These are phyloP conservation scores for Melanerpes aurifrons DNA, from an alignment of 2,113 vertebrate genomes.

Conservation along the genomic window DNA sequence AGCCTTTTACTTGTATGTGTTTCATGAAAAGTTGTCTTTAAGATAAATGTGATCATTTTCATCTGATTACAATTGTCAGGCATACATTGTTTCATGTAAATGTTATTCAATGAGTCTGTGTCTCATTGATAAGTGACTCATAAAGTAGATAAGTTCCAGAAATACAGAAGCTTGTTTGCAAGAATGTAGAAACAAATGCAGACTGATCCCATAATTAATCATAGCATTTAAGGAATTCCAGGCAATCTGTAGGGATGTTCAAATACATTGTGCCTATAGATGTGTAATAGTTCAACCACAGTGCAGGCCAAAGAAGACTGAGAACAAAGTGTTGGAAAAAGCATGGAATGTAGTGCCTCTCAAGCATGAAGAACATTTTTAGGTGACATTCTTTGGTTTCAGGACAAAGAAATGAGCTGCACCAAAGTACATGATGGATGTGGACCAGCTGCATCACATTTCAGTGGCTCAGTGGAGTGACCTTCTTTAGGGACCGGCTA, in stretches of 20 bases:
- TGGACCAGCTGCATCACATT: background rate
- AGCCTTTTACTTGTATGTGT: slow-evolving; percentile 47
- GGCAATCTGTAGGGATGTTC: slow-evolving; percentile 37
- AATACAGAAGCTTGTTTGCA: slow-evolving; percentile 68
- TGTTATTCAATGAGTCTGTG: slow-evolving; percentile 9
- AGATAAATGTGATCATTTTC: slow-evolving; percentile 55
- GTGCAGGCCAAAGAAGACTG: slow-evolving; percentile 1
- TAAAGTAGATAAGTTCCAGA: slow-evolving; percentile 57
- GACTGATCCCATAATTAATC: slow-evolving; percentile 52
- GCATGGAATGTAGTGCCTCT: background rate
- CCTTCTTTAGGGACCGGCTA: background rate
- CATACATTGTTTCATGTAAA: slow-evolving; percentile 21
- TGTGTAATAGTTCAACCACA: slow-evolving; percentile 20
- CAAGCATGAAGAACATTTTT: background rate
- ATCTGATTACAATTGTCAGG: slow-evolving; percentile 41
- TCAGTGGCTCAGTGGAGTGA: background rate
- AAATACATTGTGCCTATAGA: background rate
- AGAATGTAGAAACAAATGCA: slow-evolving; percentile 60
- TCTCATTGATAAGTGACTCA: slow-evolving; percentile 36
- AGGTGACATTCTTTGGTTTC: slow-evolving; percentile 9
- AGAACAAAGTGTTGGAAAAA: background rate
- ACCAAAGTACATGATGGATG: background rate
- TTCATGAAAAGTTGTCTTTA: slow-evolving; percentile 54
- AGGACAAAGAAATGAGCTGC: slow-evolving; percentile 6
- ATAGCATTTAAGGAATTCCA: slow-evolving; percentile 49